Evolutionary conservation across 2,113 vertebrate species (phyloP), one percentile per base, ranked within the genome.

Genomic region (Benitochromis conjunctus): DNA sequence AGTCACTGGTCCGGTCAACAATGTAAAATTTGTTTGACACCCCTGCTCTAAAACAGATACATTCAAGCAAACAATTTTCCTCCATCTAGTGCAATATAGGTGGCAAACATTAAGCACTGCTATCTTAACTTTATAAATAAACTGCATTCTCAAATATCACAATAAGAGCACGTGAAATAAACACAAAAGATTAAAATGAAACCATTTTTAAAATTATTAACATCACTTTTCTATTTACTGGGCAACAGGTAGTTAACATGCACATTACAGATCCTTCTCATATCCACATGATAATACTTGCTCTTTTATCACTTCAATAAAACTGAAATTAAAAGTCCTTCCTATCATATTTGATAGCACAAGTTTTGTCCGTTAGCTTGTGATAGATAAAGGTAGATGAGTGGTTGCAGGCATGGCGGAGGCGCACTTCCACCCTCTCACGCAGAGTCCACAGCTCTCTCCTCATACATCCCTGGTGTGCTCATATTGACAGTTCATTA

Each of bases 401-500:
- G 64, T 85, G 36, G 77, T 81, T 86, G 53, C 69, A 79, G 69
- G 48, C 85, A 41, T 1, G 9, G 57, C 54, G 71, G 88, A 85
- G 91, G 46, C 62, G 85, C 88, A 91, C 86, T 36, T 83, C 82
- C 21, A 48, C 66, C 19, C 80, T 78, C 12, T 64, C 57, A 12
- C 14, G 48, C 58, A 11, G 83, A 76, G 66, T 55, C 29, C 62
- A 19, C 56, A 24, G n/a, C 64, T 79, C 77, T 80, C 62, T 51
- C 10, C 43, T 76, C 71, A n/a, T 38, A 31, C 74, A 56, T 76
- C 76, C 80, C 90, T 31, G 21, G 58, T 80, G 87, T 41, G 79
- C 16, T 57, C 31, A 53, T 87, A 90, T 94, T 56, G 92, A 90
- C 26, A 5, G n/a, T 62, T 80, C 74, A 69, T 88, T 82, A 84